These are phyloP conservation scores for Ahaetulla prasina DNA, from an alignment of 2,113 vertebrate genomes.

Conservation along the genomic window DNA sequence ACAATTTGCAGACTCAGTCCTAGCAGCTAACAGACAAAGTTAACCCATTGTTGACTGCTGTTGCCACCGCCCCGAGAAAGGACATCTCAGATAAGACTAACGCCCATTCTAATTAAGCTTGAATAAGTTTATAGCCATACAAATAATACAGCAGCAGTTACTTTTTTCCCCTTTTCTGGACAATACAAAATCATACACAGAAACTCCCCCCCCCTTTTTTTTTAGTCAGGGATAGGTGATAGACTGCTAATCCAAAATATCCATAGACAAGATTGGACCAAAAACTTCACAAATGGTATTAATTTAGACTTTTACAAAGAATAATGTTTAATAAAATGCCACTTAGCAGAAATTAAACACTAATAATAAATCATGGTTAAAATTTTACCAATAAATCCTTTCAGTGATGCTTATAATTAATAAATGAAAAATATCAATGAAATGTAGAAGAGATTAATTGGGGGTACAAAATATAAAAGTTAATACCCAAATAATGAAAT, in stretches of 20 bases:
- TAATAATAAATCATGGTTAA: not conserved
- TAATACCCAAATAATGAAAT: constrained; percentile 14
- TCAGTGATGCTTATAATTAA: not conserved
- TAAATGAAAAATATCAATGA: not conserved
- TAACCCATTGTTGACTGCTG: too few species aligned
- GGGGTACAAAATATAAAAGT: not conserved
- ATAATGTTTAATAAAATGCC: not conserved
- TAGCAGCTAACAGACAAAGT: too few species aligned
- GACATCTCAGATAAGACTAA: too few species aligned
- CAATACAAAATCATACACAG: not conserved
- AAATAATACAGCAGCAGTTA: not conserved
- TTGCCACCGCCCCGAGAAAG: too few species aligned
- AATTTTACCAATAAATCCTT: not conserved
- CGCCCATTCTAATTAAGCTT: not conserved
- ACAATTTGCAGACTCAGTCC: too few species aligned
- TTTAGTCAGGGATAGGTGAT: not conserved
- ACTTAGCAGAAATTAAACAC: not conserved
- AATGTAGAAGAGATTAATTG: not conserved
- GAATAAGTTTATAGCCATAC: not conserved
- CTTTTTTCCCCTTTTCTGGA: not conserved
- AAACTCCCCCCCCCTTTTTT: not conserved
- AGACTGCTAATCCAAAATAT: not conserved
- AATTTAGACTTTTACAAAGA: not conserved
- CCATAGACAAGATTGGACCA: not conserved
- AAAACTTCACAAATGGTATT: not conserved